Percentiles rank a stretch among this genome's conserved stretches.
These are phyloP conservation scores for Margaritifera margaritifera DNA, from an alignment of 2,888 invertebrate genomes.

Conservation along the genomic window DNA sequence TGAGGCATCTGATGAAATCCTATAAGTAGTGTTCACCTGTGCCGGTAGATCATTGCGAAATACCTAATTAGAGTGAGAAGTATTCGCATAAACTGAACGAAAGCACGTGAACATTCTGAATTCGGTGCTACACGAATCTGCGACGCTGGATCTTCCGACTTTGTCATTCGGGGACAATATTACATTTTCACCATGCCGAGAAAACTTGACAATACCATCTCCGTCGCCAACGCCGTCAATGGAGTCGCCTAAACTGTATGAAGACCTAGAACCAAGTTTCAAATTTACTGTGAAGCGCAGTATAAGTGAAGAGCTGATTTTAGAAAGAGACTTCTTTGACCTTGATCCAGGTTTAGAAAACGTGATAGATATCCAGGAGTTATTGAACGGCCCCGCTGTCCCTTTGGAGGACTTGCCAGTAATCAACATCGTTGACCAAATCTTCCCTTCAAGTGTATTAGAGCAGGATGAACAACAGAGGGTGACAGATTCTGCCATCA, in stretches of 20 bases:
- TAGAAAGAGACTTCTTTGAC: conserved; percentile 73
- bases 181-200: conserved; percentile 51
- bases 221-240: conserved; percentile 16
- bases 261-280: conserved; percentile 28
- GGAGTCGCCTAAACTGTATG: conserved; percentile 49
- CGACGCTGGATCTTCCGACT: conserved; percentile 49
- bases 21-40: too few relatives aligned
- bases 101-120: conserved; percentile 31
- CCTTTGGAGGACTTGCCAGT: conserved; percentile 33
- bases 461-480: conserved; percentile 27
- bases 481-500: conserved; percentile 25
- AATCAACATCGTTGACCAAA: conserved; percentile 30
- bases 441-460: conserved; percentile 32
- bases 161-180: conserved; percentile 47
- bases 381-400: conserved; percentile 78
- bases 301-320: too few relatives aligned
- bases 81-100: conserved; percentile 5
- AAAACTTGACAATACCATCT: conserved; percentile 30
- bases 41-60: conserved; percentile 30
- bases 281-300: conserved; percentile 10
- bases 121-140: conserved; percentile 19
- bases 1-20: background rate
- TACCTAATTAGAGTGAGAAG: conserved; percentile 4
- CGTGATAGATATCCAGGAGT: conserved; percentile 90
- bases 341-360: conserved; percentile 90